A percentile compares a stretch with the other conserved stretches of the same genome.
Evolutionary conservation across 1,140 invertebrate species (phyloP).

Genomic region (Drosophila tropicalis): DNA sequence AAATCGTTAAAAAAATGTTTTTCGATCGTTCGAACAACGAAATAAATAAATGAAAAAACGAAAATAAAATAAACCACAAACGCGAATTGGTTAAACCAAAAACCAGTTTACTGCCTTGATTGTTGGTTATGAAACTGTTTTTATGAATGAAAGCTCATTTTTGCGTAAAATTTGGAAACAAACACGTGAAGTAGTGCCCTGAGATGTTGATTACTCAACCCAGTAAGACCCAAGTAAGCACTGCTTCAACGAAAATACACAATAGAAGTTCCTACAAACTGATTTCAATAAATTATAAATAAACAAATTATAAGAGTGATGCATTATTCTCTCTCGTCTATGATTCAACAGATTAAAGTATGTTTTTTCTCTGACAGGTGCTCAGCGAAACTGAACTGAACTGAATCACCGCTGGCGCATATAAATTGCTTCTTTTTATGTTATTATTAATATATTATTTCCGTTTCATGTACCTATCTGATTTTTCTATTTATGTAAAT

Average conservation of each 20-base stretch:
- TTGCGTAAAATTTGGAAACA: slow-evolving; percentile 28
- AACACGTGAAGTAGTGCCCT: slow-evolving; percentile 20
- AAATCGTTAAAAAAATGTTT: slow-evolving; percentile 75
- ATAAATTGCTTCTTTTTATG: slow-evolving; percentile 37
- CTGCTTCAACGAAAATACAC: slow-evolving; percentile 6
- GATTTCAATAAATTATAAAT: slow-evolving; percentile 44
- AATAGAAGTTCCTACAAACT: slow-evolving; percentile 47
- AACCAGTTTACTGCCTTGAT: slow-evolving; percentile 55
- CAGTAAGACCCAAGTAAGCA: slow-evolving; percentile 32
- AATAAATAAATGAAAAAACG: slow-evolving; percentile 27
- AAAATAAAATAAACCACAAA: not conserved
- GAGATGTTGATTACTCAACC: slow-evolving; percentile 62
- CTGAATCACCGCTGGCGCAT: slow-evolving; percentile 49
- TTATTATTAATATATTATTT: slow-evolving; percentile 58
- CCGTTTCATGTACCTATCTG: slow-evolving; percentile 15
- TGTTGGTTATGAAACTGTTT: slow-evolving; percentile 65
- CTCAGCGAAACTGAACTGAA: slow-evolving; percentile 21
- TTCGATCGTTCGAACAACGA: slow-evolving; percentile 69
- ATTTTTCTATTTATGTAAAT: slow-evolving; percentile 28
- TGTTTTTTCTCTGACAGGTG: slow-evolving; percentile 36
- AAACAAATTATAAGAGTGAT: slow-evolving; percentile 25
- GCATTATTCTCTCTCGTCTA: slow-evolving; percentile 24
- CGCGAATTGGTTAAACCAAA: slow-evolving; percentile 50
- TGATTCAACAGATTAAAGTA: slow-evolving; percentile 60
- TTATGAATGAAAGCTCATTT: slow-evolving; percentile 63